Conservation (phyloP, 2,797 vertebrate species). For the Sciurus carolinensis region DNA sequence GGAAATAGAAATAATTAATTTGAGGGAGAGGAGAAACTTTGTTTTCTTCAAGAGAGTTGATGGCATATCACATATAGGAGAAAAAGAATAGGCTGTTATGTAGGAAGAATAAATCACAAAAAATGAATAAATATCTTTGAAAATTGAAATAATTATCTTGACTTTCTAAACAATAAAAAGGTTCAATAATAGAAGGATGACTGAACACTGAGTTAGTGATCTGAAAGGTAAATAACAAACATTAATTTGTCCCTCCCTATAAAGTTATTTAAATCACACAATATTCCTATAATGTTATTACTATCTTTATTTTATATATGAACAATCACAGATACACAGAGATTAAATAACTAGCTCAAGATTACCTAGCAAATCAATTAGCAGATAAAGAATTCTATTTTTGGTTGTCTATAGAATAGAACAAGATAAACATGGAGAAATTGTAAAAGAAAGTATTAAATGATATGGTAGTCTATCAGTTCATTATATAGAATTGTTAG, state of each 20-base stretch:
- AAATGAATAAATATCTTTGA: conserved; percentile 40
- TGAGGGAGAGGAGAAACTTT: not conserved
- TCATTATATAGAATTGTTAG: not conserved
- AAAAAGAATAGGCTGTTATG: not conserved
- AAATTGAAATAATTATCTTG: conserved; percentile 30
- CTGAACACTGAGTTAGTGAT: conserved; percentile 1
- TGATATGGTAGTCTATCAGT: not conserved
- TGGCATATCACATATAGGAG: not conserved
- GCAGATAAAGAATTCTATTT: not conserved
- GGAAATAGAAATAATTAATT: conserved; percentile 33
- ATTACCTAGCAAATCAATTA: not conserved
- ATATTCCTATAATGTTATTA: not conserved
- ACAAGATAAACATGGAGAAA: not conserved
- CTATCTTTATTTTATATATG: not conserved
- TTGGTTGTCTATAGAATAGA: not conserved
- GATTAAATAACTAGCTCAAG: not conserved
- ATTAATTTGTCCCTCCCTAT: not conserved
- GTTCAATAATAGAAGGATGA: not conserved
- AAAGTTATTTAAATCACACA: not conserved
- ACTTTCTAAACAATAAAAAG: not conserved
- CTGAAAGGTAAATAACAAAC: conserved; percentile 6
- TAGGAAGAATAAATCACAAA: conserved; percentile 12
- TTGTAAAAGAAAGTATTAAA: not conserved
- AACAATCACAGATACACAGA: not conserved
- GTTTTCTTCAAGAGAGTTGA: not conserved